Conservation (phyloP, 2,888 invertebrate species). For the Rotaria magnacalcarata region DNA sequence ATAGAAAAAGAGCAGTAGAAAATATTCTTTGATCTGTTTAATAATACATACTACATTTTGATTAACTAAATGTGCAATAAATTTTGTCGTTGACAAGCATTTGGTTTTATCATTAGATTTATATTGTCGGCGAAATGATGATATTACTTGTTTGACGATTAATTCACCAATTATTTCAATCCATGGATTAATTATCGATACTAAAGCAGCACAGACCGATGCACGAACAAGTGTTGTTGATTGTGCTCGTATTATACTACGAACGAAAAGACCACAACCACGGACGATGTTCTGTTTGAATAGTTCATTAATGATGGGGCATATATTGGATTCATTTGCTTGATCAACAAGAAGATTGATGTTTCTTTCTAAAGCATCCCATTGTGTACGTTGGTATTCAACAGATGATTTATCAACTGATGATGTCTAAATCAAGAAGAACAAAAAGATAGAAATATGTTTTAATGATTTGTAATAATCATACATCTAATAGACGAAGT, state of each 20-base stretch:
- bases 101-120: slow-evolving; percentile 59
- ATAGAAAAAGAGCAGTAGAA: no score
- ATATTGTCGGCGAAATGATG: slow-evolving; percentile 81
- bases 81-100: slow-evolving; percentile 83
- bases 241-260: slow-evolving; percentile 93
- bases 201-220: slow-evolving; percentile 91
- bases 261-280: slow-evolving; percentile 79
- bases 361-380: slow-evolving; percentile 97
- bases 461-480: no score
- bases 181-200: slow-evolving; percentile 88
- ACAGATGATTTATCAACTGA: slow-evolving; percentile 63
- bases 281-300: slow-evolving; percentile 90
- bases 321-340: slow-evolving; percentile 84
- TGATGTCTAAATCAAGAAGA: no score
- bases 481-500: slow-evolving; percentile 41
- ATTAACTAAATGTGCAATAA: slow-evolving; percentile 93
- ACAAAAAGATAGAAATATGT: no score
- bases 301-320: slow-evolving; percentile 79
- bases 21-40: no score
- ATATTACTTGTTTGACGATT: slow-evolving; percentile 77
- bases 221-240: slow-evolving; percentile 94
- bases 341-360: slow-evolving; percentile 96
- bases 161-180: slow-evolving; percentile 94
- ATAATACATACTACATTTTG: slow-evolving; percentile 64
- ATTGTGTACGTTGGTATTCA: slow-evolving; percentile 89